Evolutionary conservation across 2,113 vertebrate species (phyloP).

Genomic region (Colistium nudipinnis): DNA sequence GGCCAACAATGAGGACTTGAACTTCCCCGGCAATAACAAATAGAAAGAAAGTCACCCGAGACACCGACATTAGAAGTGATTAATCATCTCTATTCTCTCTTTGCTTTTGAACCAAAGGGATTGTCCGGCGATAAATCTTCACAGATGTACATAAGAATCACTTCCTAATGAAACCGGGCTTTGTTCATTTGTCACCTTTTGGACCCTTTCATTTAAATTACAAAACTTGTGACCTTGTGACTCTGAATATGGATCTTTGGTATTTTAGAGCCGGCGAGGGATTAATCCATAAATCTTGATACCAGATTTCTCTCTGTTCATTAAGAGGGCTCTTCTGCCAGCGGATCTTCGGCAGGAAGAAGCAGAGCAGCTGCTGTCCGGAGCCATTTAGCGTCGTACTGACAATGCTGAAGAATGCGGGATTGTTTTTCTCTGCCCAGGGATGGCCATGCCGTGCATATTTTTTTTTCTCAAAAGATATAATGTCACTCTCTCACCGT

Average conservation of each 20-base stretch:
- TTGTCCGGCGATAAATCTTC: constrained; percentile 98
- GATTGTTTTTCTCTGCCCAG: constrained; percentile 51
- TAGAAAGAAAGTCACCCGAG: constrained; percentile 95
- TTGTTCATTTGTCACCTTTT: constrained; percentile 91
- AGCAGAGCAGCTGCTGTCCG: constrained; percentile 67
- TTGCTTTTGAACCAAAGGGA: constrained; percentile 87
- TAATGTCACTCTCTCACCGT: not conserved
- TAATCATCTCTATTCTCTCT: constrained; percentile 90
- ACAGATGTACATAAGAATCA: constrained; percentile 97
- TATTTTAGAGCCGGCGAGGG: constrained; percentile 81
- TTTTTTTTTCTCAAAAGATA: constrained; percentile 16
- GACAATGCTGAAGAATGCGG: constrained; percentile 60
- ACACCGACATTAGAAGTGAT: constrained; percentile 97
- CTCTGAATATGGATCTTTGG: constrained; percentile 85
- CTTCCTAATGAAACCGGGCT: constrained; percentile 92
- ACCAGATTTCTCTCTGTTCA: constrained; percentile 80
- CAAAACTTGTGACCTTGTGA: constrained; percentile 87
- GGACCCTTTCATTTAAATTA: constrained; percentile 88
- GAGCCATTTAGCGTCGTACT: constrained; percentile 55
- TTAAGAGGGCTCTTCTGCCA: constrained; percentile 75
- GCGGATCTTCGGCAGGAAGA: constrained; percentile 56
- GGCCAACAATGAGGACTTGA: constrained; percentile 87
- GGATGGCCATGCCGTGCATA: constrained; percentile 38
- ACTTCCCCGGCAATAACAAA: constrained; percentile 96
- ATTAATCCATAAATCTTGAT: constrained; percentile 86